phyloP scores from a whole-genome alignment of 2,113 vertebrate genomes.

The Platysternon megacephalum region DNA sequence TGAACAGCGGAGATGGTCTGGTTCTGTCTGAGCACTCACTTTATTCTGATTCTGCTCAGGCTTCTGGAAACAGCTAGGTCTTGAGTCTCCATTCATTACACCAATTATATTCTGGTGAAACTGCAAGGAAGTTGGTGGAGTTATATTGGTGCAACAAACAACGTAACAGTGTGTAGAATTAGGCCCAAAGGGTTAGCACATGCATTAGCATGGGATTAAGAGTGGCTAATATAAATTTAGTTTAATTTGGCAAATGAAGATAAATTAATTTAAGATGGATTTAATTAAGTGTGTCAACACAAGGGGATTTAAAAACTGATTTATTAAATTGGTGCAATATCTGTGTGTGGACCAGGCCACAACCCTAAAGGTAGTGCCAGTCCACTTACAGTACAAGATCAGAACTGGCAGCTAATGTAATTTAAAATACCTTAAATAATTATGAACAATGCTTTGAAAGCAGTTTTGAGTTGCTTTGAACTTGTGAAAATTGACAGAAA shows the following conservation, averaged over 20 bases:
- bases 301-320: background rate
- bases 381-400: background rate
- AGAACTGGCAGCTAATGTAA: background rate
- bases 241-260: background rate
- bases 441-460: background rate
- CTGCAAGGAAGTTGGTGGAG: background rate
- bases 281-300: background rate
- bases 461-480: background rate
- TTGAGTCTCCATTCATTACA: background rate
- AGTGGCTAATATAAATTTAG: background rate
- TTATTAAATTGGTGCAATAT: background rate
- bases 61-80: background rate
- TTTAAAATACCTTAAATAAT: background rate
- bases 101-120: background rate
- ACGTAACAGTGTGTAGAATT: rapidly evolving
- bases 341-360: background rate
- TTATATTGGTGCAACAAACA: rapidly evolving
- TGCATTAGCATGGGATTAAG: background rate
- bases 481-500: background rate
- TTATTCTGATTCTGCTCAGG: background rate
- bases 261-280: background rate
- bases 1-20: background rate
- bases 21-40: background rate
- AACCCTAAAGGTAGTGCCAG: background rate
- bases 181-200: background rate